Evolutionary conservation across 1,140 invertebrate genomes (phyloP), one percentile per base, ranked within the genome.

Genomic region (Eciton burchellii): DNA sequence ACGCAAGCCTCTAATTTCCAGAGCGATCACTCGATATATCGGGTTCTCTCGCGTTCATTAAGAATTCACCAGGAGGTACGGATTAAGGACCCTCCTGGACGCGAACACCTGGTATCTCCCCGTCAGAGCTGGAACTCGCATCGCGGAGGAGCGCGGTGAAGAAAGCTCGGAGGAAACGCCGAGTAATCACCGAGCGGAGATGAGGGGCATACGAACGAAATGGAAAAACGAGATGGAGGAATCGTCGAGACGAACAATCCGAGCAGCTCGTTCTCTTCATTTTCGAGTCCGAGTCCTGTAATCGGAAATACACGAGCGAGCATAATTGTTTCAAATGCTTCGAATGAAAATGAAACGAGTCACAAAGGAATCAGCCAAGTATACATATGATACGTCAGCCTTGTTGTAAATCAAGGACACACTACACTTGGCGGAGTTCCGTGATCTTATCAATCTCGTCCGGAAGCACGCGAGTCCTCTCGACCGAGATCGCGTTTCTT

Each of bases 81-180:
- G 77, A 82, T 85, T 84, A 84, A 82, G 81, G 63, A 83, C 63
- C 81, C 59, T 82, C 59, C 35, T 76, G 71, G 49, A 70, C 62
- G 71, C 70, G 81, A 85, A 83, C 81, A 85, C 71, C 84, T 85
- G 84, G 71, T 83, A 85, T 82, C 83, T 74, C 60, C 45, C 60
- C 47, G 59, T 21, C 35, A 62, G 59, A 74, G n/a, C n/a, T 60
- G 70, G 29, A 56, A 63, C 45, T 82, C 47, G 9, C 56, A 79
- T 79, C 16, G 63, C 21, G 11, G n/a, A 74, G 68, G 43, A 82
- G 66, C 29, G 66, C 54, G 24, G 4, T 16, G 47, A 68, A 62
- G 21, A 77, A 68, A 29, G 74, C 35, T 57, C 54, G 47, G 52
- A 66, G 62, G 35, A 79, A 68, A 68, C 68, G 47, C 56, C 62